phyloP scores from a whole-genome alignment of 2,797 vertebrate genomes.

The Sorex maritimensis region DNA sequence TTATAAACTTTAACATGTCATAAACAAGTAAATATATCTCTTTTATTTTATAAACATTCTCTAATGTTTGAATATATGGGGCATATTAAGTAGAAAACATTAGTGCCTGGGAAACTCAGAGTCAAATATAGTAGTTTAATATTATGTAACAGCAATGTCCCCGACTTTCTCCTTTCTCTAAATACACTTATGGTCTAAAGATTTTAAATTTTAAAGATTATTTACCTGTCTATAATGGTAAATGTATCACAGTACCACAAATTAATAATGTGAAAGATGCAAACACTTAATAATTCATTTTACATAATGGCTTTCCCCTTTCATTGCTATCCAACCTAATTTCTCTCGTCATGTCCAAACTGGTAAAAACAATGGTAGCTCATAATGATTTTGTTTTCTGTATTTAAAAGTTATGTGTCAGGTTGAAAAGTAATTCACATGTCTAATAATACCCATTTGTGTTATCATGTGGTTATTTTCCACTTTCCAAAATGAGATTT shows the following conservation, averaged over 20 bases:
- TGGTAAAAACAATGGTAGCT: slow-evolving; percentile 1
- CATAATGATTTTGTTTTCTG: slow-evolving; percentile 37
- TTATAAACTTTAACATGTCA: slow-evolving; percentile 60
- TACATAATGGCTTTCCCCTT: slow-evolving; percentile 21
- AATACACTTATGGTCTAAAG: slow-evolving; percentile 19
- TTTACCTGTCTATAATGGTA: slow-evolving; percentile 33
- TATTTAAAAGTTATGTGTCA: slow-evolving; percentile 50
- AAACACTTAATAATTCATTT: slow-evolving; percentile 18
- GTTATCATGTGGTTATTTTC: slow-evolving; percentile 37
- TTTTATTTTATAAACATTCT: slow-evolving; percentile 63
- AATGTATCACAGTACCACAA: slow-evolving; percentile 3
- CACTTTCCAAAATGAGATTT: background rate
- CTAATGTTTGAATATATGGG: slow-evolving; percentile 54
- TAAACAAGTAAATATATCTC: slow-evolving; percentile 66
- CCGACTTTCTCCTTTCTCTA: slow-evolving; percentile 23
- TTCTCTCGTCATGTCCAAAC: background rate
- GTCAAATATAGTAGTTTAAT: slow-evolving; percentile 58
- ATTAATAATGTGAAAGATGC: slow-evolving; percentile 10
- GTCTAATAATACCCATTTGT: slow-evolving; percentile 33
- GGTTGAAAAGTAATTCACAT: slow-evolving; percentile 22
- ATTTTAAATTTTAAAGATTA: slow-evolving; percentile 34
- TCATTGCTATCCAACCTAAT: background rate
- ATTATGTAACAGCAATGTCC: slow-evolving; percentile 6
- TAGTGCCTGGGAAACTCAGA: slow-evolving; percentile 31
- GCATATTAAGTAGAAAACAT: slow-evolving; percentile 31